Evolutionary conservation across 2,113 vertebrate species (phyloP).

Genomic region (Rhagologus leucostigma): DNA sequence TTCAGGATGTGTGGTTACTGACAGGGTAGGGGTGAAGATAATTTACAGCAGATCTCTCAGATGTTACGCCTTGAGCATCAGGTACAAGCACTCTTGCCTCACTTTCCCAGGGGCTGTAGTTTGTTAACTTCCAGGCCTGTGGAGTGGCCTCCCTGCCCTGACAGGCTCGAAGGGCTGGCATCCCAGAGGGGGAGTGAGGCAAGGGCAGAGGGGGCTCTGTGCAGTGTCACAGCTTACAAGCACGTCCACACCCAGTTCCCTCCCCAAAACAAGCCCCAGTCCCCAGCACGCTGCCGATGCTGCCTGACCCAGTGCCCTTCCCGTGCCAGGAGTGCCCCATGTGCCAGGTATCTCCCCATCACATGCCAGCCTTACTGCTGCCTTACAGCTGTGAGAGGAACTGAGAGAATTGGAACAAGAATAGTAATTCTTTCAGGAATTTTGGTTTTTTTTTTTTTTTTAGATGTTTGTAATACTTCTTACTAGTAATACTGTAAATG

Average conservation of each 20-base stretch:
- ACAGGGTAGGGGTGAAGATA: not conserved
- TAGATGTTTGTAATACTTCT: not conserved
- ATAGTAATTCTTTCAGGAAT: not conserved
- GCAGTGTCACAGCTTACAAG: not conserved
- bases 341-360: not conserved
- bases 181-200: not conserved
- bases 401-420: not conserved
- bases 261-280: not conserved
- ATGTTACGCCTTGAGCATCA: not conserved
- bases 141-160: not conserved
- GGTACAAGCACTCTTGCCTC: not conserved
- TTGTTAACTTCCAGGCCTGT: not conserved
- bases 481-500: not conserved
- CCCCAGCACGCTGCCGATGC: accelerated
- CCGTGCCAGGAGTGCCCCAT: not conserved
- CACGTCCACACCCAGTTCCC: accelerated
- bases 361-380: not conserved
- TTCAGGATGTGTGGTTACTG: not conserved
- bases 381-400: not conserved
- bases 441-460: not conserved
- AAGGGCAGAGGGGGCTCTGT: not conserved
- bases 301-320: not conserved
- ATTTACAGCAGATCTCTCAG: not conserved
- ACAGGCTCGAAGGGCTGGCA: not conserved
- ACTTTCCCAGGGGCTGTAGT: not conserved